Conservation (phyloP, 2,113 vertebrate species). For the Urocynchramus pylzowi region DNA sequence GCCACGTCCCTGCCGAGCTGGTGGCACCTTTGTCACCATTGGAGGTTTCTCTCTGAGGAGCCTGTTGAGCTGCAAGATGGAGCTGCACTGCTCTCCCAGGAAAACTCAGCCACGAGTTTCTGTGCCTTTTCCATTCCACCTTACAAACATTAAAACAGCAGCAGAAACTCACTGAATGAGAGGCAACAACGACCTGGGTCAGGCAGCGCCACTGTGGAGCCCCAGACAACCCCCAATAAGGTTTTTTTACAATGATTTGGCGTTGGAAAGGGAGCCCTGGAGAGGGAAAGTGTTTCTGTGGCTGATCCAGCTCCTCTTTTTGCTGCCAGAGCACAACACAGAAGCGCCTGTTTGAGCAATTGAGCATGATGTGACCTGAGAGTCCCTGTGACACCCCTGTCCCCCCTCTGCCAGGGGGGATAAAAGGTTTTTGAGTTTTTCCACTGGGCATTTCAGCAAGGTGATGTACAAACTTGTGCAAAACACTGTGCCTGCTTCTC, state of each 20-base stretch:
- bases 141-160: neutral
- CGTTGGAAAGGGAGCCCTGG: neutral
- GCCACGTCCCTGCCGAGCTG: neutral
- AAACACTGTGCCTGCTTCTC: slow-evolving; percentile 58
- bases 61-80: accelerated
- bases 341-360: slow-evolving; percentile 69
- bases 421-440: neutral
- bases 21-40: neutral
- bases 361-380: slow-evolving; percentile 83
- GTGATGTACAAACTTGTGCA: slow-evolving; percentile 70
- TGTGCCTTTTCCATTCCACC: neutral
- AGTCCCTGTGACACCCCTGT: slow-evolving; percentile 48
- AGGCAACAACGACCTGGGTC: neutral
- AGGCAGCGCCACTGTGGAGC: neutral
- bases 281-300: slow-evolving; percentile 48
- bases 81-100: neutral
- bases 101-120: neutral
- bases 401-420: neutral
- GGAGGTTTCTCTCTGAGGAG: neutral
- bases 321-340: slow-evolving; percentile 52
- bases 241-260: neutral
- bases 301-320: slow-evolving; percentile 45
- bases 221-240: neutral
- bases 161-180: neutral
- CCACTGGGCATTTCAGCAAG: slow-evolving; percentile 53